Evolutionary conservation across 2,113 vertebrate genomes (phyloP).

Genomic region (Chaenocephalus aceratus): DNA sequence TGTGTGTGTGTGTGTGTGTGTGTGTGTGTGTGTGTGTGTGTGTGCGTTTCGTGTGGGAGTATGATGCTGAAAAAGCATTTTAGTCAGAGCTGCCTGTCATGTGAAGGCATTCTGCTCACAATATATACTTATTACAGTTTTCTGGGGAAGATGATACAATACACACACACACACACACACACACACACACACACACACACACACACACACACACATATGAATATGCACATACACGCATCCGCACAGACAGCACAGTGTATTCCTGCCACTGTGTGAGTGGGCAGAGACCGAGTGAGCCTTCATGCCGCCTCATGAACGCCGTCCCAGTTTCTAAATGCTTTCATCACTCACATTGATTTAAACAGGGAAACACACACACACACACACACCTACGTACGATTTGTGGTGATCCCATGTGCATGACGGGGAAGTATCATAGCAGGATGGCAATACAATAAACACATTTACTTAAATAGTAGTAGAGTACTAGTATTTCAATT

Average conservation of each 20-base stretch:
- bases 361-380: conserved; percentile 1
- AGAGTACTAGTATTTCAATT: no score
- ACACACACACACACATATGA: background rate
- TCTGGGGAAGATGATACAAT: background rate
- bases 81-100: conserved; percentile 23
- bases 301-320: conserved; percentile 40
- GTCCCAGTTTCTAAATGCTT: conserved; percentile 44
- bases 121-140: conserved; percentile 21
- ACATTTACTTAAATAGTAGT: no score
- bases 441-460: conserved; percentile 20
- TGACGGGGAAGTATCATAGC: conserved; percentile 24
- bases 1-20: conserved; percentile 2
- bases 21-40: background rate
- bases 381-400: conserved; percentile 11
- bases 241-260: background rate
- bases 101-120: conserved; percentile 15
- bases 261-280: conserved; percentile 37
- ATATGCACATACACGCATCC: background rate
- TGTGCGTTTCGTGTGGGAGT: background rate
- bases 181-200: no score
- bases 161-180: background rate
- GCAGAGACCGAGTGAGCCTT: conserved; percentile 35
- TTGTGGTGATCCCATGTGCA: conserved; percentile 21
- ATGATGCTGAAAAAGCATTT: conserved; percentile 67
- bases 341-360: conserved; percentile 53